Base-by-base conservation (phyloP, 2,888 invertebrate genomes). In the Tanypteryx hageni region DNA sequence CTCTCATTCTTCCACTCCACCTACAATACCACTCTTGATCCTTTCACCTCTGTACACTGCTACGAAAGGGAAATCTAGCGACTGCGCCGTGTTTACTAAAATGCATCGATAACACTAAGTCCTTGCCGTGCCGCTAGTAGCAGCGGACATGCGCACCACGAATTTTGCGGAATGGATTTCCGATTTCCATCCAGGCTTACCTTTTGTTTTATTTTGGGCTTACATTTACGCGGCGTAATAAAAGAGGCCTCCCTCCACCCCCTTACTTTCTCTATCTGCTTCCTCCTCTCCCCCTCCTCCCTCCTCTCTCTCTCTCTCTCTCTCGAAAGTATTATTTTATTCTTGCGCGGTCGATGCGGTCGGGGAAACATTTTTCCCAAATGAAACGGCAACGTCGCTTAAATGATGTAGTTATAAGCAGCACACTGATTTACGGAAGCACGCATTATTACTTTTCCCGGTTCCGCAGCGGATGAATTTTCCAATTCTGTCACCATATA, bases 151-250 rank as follows among this genome's bases (percentile, higher is more conserved):
- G 89, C 89, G 89, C 89, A 89, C 64, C 44, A 27, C 59, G 64
- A 31, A 89, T 89, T 64, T 64, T 18, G 18, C 64, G 64, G 44
- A 89, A 89, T 89, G 89, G 89, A 89, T 89, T 89, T 89, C 89
- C 89, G 86, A 86, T 86, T 86, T 31, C 61, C 85, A 59, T 85
- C 86, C 86, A 86, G 27, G 44, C 16, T 68, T 56, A 56, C 44
- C 76, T 76, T 76, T 76, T 76, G 76, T 76, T 76, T 76, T 76
- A 76, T 76, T 76, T 76, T 18, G 8, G 68, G 68, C 44, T 44
- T 44, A 5, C 68, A 68, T 68, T 68, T 68, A 68, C 68, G 76
- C 27, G 76, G 27, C 76, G 76, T 27, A 76, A 76, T 76, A 76
- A 76, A 76, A 76, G 76, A 27, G 13, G 0, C 76, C 64, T 14